A percentile compares a stretch with the other conserved stretches of the same genome.
Conservation (phyloP, 2,797 vertebrate species). For the Sebastes kiyomatsui region DNA sequence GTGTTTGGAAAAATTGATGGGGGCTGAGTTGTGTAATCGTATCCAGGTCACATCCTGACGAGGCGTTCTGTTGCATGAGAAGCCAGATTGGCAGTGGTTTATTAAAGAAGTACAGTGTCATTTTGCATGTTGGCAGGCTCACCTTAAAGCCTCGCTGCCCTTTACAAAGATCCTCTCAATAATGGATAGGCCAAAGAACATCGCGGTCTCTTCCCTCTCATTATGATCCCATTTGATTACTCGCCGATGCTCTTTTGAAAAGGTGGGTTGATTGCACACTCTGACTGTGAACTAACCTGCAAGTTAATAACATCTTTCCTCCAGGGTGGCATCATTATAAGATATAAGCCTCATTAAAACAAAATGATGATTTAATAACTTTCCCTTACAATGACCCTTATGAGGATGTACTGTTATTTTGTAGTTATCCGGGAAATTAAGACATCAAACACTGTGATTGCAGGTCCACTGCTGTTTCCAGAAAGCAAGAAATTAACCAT, state of each 20-base stretch:
- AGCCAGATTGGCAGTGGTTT: conserved; percentile 33
- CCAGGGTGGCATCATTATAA: conserved; percentile 75
- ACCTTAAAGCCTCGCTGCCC: conserved; percentile 51
- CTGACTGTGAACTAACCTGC: conserved; percentile 74
- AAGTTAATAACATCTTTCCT: conserved; percentile 82
- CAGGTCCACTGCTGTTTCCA: background rate
- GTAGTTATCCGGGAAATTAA: conserved; percentile 49
- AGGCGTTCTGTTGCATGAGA: conserved; percentile 31
- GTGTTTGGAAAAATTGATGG: conserved; percentile 13
- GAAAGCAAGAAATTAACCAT: background rate
- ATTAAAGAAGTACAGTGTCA: conserved; percentile 54
- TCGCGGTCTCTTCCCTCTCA: conserved; percentile 61
- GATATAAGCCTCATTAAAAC: conserved; percentile 79
- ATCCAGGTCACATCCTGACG: conserved; percentile 45
- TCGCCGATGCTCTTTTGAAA: conserved; percentile 58
- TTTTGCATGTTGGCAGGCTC: conserved; percentile 53
- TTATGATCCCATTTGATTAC: conserved; percentile 70
- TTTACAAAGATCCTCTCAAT: conserved; percentile 66
- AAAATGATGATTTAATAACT: conserved; percentile 80
- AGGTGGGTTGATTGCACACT: conserved; percentile 75
- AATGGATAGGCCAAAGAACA: conserved; percentile 63
- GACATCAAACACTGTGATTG: conserved; percentile 37
- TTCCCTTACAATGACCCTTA: conserved; percentile 67
- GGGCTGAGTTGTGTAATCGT: background rate
- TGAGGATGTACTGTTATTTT: conserved; percentile 55